Evolutionary conservation across 2,797 vertebrate species (phyloP), one percentile per base, ranked within the genome.

Genomic region (Emydoidea blandingii): DNA sequence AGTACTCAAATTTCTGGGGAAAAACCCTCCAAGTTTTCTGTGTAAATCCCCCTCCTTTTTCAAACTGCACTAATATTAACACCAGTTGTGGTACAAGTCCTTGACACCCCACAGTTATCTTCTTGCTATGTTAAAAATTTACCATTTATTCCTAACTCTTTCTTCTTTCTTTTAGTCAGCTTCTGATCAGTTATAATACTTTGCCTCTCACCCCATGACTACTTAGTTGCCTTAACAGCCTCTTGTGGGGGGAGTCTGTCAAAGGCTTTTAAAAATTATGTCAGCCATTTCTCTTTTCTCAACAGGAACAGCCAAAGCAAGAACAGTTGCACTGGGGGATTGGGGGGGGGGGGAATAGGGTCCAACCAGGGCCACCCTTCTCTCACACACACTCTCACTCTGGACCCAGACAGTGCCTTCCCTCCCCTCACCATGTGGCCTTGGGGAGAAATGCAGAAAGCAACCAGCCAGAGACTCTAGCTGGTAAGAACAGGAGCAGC

Each of bases 111-210:
- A 29, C 68, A 78, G 29, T 62, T 44, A 41, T 80, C 83, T 16
- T 27, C 88, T 86, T 54, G 87, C 29, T 31, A 91, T 65, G 14
- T 4, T 18, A n/a, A n/a, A 79, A 86, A 86, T 0, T 4, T 62
- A 74, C 31, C 79, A 3, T 74, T 41, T 50, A 85, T 65, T 90
- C 54, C 23, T 25, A 56, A 74, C 85, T 88, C 85, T 88, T 79
- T 85, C 25, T 76, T 83, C 76, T 86, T 65, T 54, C 88, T 53
- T 5, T 23, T 8, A 37, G 49, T 82, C 50, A 16, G 50, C 50
- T 90, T 95, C 96, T 90, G 82, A 91, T n/a, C 88, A 62, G 44
- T 83, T 89, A 79, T 83, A 86, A 3, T 59, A 93, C 81, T 74
- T 59, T 57, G 53, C 53, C 52, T 54, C 50, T 78, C 47, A 68